phyloP scores from a whole-genome alignment of 1,140 invertebrate species.

The Drosophila seguyi region DNA sequence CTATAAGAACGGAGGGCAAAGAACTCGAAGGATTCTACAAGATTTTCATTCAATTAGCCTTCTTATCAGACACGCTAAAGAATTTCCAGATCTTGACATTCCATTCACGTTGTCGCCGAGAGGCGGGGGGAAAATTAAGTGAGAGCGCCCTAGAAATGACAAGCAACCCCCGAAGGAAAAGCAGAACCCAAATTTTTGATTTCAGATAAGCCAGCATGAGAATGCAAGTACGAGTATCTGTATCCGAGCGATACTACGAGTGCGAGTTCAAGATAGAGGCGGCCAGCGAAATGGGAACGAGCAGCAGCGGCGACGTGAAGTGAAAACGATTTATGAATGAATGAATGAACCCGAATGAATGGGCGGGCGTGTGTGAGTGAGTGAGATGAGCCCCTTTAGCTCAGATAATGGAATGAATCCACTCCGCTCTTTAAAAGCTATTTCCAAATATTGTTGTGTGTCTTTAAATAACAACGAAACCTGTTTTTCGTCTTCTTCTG shows the following conservation, averaged over 20 bases:
- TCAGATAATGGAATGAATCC: conserved; percentile 64
- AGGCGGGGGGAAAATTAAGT: conserved; percentile 5
- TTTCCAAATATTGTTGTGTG: conserved; percentile 34
- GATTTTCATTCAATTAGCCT: conserved; percentile 36
- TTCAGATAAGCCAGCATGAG: conserved; percentile 61
- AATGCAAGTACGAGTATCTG: conserved; percentile 32
- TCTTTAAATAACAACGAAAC: conserved; percentile 64
- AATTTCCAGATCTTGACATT: conserved; percentile 40
- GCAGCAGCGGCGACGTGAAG: conserved; percentile 31
- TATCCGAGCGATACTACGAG: conserved; percentile 61
- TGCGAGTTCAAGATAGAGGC: conserved; percentile 54
- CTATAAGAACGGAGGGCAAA: conserved; percentile 14
- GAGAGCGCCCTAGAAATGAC: conserved; percentile 40
- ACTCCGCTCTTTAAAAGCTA: conserved; percentile 25
- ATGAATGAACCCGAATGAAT: conserved; percentile 47
- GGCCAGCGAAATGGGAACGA: conserved; percentile 44
- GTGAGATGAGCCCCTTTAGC: conserved; percentile 58
- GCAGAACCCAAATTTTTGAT: conserved; percentile 17
- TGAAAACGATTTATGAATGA: conserved; percentile 69
- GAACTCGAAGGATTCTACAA: conserved; percentile 3
- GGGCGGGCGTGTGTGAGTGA: conserved; percentile 30
- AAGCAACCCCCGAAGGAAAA: conserved; percentile 30
- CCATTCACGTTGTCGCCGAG: conserved; percentile 26
- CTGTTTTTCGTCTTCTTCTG: conserved; percentile 52
- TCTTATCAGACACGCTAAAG: conserved; percentile 45